Evolutionary conservation across 2,888 invertebrate species (phyloP), one percentile per base, ranked within the genome.

Genomic region (Heliconius erato): DNA sequence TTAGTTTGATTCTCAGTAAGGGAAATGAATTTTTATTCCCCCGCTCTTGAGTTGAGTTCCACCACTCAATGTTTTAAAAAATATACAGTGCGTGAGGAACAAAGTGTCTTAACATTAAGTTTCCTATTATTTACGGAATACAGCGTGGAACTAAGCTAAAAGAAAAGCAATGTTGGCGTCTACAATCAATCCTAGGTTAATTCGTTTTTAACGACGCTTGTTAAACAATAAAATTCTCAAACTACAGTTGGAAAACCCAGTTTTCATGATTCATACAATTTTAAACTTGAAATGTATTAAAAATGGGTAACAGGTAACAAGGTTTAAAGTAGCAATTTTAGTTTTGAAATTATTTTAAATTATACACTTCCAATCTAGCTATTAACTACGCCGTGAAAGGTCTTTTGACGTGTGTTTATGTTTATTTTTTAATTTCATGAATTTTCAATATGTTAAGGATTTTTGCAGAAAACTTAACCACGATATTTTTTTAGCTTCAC

Each of bases 321-420:
- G 74, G 19, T 76, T 59, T 35, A 5, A 74, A 74, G 74, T 74
- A 59, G 59, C 35, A 59, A 76, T 76, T 76, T 54, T 59, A 23
- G 54, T 35, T 71, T 71, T n/a, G 16, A 76, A 63, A 76, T 76
- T 76, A 35, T 76, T 76, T 71, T 76, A 76, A 76, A 76, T 76
- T 76, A 59, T 9, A 59, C 59, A 35, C 59, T 35, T 63, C 63
- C 35, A 32, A 32, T 32, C 32, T 2, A 12, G 59, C 35, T 9
- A n/a, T 74, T 74, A 74, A 54, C 19, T 23, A 54, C 19, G 72
- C 7, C 28, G n/a, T 49, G 49, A 74, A 49, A 74, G 49, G 49
- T 74, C 14, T 49, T n/a, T 12, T 14, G n/a, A n/a, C 35, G 71
- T 72, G 72, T 69, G 23, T 69, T 68, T 69, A 3, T 1, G 69